Base-by-base conservation (phyloP, 2,113 vertebrate genomes). In the Brachyhypopomus occidentalis region DNA sequence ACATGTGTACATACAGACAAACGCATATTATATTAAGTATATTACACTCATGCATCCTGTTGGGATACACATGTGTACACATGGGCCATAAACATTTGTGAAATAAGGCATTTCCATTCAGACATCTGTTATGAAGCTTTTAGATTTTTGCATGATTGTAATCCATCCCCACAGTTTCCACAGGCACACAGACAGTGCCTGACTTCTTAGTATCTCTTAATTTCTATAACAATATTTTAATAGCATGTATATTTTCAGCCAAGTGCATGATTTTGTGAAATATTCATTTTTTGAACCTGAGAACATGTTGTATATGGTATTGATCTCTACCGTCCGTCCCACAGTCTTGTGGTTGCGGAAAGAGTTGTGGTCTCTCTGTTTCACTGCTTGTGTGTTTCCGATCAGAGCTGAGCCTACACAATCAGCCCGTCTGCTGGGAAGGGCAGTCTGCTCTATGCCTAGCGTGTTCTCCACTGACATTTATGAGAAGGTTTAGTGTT, bases 401-500 rank as follows among this genome's bases (percentile, higher is more conserved):
- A 60, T 79, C 52, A 72, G 58, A 8, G n/a, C 11, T 22, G 19
- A 63, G 72, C 41, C 48, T 78, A 59, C 52, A 72, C 25, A 14
- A 69, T 20, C 55, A 74, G 45, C 62, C 55, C 63, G 75, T 81
- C 79, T 78, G 3, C 60, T 71, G 72, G 78, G 86, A 75, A 84
- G 30, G 41, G 25, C 41, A 80, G 73, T 70, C 67, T 67, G 69
- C 76, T 48, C 71, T 83, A 84, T 87, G 84, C 78, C 86, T 85
- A 72, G 38, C 70, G 66, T 85, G 83, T 74, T 84, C 45, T 60
- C 78, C 62, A 55, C 60, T 89, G 88, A 91, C 88, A 80, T 91
- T 92, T 90, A 91, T 89, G 82, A 83, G 87, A 75, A 87, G n/a
- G 80, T 92, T 92, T 92, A 91, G 84, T 84, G 82, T 88, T 60